A percentile compares a stretch with the other conserved stretches of the same genome.
phyloP scores from a whole-genome alignment of 2,888 invertebrate genomes.

The Siphonodentalium dalli region DNA sequence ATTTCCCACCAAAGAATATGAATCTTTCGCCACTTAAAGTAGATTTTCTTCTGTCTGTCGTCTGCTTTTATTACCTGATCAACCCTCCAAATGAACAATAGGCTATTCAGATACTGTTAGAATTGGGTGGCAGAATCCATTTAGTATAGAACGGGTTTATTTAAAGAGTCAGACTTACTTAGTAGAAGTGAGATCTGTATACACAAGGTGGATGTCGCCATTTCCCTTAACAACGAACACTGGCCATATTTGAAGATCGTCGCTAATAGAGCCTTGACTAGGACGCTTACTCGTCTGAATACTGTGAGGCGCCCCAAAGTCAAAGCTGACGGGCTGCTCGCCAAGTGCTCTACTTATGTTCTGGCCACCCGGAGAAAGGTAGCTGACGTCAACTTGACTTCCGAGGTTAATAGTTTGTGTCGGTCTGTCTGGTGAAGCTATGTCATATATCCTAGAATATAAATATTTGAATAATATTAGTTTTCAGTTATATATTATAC shows the following conservation, averaged over 20 bases:
- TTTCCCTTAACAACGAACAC: conserved; percentile 83
- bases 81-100: too few relatives aligned
- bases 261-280: conserved; percentile 2
- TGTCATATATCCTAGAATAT: conserved; percentile 59
- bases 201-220: conserved; percentile 73
- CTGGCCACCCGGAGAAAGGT: conserved; percentile 35
- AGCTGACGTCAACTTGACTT: conserved; percentile 27
- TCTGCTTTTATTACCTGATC: too few relatives aligned
- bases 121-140: too few relatives aligned
- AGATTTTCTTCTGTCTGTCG: too few relatives aligned
- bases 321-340: conserved; percentile 86
- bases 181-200: conserved; percentile 32
- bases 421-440: conserved; percentile 54
- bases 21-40: too few relatives aligned
- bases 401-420: conserved; percentile 42
- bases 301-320: conserved; percentile 73
- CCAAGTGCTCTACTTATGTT: conserved; percentile 74
- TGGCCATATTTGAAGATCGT: conserved; percentile 70
- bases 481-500: too few relatives aligned
- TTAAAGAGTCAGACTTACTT: conserved; percentile 15
- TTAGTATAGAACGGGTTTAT: neutral
- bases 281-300: conserved; percentile 30
- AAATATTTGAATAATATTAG: conserved; percentile 1
- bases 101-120: too few relatives aligned
- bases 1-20: too few relatives aligned